Base-by-base conservation (phyloP, 2,797 vertebrate genomes). In the Triplophysa bombifrons region DNA sequence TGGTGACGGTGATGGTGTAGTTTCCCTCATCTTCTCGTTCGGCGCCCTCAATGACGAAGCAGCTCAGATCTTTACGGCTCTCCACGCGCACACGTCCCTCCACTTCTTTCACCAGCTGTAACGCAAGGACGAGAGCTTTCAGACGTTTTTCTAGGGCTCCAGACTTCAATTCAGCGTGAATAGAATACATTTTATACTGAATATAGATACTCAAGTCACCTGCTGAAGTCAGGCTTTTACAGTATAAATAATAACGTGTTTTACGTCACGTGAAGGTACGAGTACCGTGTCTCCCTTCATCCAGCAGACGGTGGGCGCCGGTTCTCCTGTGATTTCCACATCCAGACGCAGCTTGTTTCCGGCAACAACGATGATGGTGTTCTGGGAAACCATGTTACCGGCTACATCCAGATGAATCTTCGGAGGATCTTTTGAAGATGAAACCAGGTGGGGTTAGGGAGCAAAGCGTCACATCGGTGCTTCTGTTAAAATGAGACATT, bases 301-400 rank as follows among this genome's bases (percentile, higher is more conserved):
- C 96, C 96, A 98, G 55, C 93, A 90, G 30, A 93, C 93, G 0
- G 89, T 92, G 3, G 96, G 96, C 2, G 92, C 90, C 0, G 96
- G 96, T 58, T 98, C 96, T 83, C 96, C 96, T 0, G 94, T 89
- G 88, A 97, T 95, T 85, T 95, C 91, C 80, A 97, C 96, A 0
- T 98, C 96, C 83, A 98, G 91, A 50, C 96, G 93, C 30, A 98
- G 90, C 78, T 98, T 98, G 89, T 98, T 98, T 3, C 96, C 96
- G 0, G 96, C 96, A 76, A 98, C 96, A 17, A 98, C 95, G 22
- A 97, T 95, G 56, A 98, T 91, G 0, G 94, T 94, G 84, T 97
- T 97, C 34, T 96, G 93, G 0, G 95, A 93, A 20, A 95, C 94
- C 90, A 93, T 93, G 84, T 91, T 94, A 56, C 96, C 96, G 0